Conservation (phyloP, 2,888 invertebrate genomes). For the Vannuccia rotundouncinata region DNA sequence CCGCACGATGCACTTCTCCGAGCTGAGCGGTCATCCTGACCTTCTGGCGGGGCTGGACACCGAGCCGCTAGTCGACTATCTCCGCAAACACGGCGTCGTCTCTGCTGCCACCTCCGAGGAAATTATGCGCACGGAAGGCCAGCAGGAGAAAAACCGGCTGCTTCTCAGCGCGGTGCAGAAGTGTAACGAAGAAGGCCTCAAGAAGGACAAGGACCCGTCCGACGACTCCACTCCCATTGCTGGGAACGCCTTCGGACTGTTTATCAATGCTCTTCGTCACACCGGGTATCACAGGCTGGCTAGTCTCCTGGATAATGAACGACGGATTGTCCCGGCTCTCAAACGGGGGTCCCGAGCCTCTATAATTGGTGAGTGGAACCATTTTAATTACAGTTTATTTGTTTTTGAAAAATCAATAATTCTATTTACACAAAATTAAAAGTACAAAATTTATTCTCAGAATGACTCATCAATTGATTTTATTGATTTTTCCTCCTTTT, state of each 20-base stretch:
- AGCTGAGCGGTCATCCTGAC: background rate
- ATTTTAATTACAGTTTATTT: no score
- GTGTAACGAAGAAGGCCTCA: background rate
- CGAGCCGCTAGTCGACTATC: conserved; percentile 27
- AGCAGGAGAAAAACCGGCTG: background rate
- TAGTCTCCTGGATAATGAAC: conserved; percentile 27
- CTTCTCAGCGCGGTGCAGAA: background rate
- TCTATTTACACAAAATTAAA: no score
- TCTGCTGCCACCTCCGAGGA: background rate
- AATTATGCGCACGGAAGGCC: background rate
- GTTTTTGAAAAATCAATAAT: no score
- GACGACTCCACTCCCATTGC: background rate
- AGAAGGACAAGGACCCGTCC: background rate
- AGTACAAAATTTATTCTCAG: no score
- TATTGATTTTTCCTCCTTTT: no score
- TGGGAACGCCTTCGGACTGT: conserved; percentile 22
- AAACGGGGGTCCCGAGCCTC: background rate
- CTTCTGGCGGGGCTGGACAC: conserved; percentile 21
- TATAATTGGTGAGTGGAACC: background rate
- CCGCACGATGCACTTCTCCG: conserved; percentile 14
- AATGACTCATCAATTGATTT: no score
- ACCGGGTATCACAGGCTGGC: conserved; percentile 28
- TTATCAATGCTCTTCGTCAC: conserved; percentile 20
- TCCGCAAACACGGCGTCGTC: conserved; percentile 23
- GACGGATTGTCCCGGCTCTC: background rate